A percentile compares a stretch with the other conserved stretches of the same genome.
Conservation (phyloP, 2,888 invertebrate genomes). For the Heliconius ethilla region DNA sequence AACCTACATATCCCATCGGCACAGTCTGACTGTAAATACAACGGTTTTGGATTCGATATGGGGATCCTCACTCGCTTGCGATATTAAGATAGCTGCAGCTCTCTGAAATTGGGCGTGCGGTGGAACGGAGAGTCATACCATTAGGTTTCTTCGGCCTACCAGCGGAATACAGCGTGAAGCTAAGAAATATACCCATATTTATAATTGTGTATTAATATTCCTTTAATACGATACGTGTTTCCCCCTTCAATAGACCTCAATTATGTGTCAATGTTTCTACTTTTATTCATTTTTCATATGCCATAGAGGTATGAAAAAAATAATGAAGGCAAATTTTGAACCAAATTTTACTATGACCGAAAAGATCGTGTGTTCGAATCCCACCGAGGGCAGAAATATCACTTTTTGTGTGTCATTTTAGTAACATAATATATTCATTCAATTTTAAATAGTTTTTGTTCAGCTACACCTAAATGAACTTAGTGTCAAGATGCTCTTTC, state of each 20-base stretch:
- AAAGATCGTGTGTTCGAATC: neutral
- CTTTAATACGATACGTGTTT: conserved; percentile 16
- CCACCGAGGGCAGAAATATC: neutral
- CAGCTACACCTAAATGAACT: too few relatives aligned
- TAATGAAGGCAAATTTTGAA: neutral
- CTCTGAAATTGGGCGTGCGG: too few relatives aligned
- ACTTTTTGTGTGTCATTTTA: neutral
- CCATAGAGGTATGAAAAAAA: conserved; percentile 18
- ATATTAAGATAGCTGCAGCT: too few relatives aligned
- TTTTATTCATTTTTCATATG: conserved; percentile 63
- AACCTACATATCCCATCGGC: too few relatives aligned
- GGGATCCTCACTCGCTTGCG: too few relatives aligned
- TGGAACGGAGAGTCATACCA: too few relatives aligned
- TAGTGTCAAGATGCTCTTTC: too few relatives aligned
- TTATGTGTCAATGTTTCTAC: conserved; percentile 60
- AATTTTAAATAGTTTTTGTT: too few relatives aligned
- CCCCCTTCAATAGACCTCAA: conserved; percentile 51
- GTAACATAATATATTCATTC: too few relatives aligned
- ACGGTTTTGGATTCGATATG: too few relatives aligned
- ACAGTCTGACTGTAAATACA: too few relatives aligned
- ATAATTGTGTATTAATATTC: neutral
- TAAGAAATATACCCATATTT: neutral
- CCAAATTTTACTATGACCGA: neutral
- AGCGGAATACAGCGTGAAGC: neutral
- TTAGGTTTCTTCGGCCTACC: too few relatives aligned